Percentiles rank a stretch among this genome's conserved stretches.
phyloP scores from a whole-genome alignment of 1,140 invertebrate genomes.

The Drosophila lacertosa region DNA sequence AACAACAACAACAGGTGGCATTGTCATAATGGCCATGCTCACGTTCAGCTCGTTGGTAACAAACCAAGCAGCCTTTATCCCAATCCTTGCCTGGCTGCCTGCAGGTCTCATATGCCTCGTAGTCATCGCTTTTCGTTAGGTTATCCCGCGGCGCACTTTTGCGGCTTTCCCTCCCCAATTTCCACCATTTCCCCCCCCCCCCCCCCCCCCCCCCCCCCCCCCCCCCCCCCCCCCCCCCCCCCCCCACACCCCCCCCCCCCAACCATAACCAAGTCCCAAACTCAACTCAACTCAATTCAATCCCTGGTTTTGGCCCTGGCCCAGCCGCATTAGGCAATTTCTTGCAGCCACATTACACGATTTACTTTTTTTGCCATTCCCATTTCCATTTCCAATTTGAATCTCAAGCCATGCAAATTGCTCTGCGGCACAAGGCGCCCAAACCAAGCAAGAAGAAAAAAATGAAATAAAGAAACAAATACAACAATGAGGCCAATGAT shows the following conservation, averaged over 20 bases:
- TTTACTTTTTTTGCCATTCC: too few relatives aligned
- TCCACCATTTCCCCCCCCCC: constrained; percentile 31
- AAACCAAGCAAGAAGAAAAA: constrained; percentile 34
- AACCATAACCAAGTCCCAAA: constrained; percentile 15
- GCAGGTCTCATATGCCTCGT: constrained; percentile 65
- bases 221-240: constrained; percentile 21
- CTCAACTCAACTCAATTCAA: constrained; percentile 1
- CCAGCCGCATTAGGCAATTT: constrained; percentile 72
- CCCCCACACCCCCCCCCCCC: constrained; percentile 26
- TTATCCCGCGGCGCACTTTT: constrained; percentile 71
- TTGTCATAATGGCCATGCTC: constrained; percentile 66
- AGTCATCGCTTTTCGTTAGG: constrained; percentile 75
- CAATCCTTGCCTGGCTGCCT: not conserved
- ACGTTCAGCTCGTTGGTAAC: constrained; percentile 68
- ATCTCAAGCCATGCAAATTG: constrained; percentile 79
- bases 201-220: constrained; percentile 31
- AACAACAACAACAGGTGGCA: constrained; percentile 65
- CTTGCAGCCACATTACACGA: constrained; percentile 80
- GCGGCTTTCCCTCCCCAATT: constrained; percentile 50
- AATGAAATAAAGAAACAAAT: constrained; percentile 59
- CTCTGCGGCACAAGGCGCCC: constrained; percentile 45
- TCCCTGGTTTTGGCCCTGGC: constrained; percentile 12
- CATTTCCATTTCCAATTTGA: constrained; percentile 74
- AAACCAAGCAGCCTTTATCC: not conserved
- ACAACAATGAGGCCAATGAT: constrained; percentile 75